Evolutionary conservation across 1,140 invertebrate species (phyloP).

Genomic region (Propsilocerus akamusi): DNA sequence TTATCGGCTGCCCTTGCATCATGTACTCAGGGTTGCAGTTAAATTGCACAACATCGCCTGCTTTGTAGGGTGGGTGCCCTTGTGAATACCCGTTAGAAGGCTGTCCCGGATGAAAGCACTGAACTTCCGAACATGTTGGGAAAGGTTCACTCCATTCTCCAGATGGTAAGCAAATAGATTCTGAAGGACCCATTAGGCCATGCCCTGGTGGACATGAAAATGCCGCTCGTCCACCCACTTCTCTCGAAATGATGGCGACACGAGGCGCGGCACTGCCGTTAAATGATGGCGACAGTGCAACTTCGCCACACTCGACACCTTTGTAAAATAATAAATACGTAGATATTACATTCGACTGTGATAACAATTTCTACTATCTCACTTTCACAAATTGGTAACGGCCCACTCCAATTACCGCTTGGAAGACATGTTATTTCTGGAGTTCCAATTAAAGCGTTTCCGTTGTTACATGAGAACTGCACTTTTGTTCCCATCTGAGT

Average conservation of each 20-base stretch:
- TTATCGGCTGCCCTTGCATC: conserved; percentile 66
- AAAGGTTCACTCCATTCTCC: conserved; percentile 62
- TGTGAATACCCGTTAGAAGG: conserved; percentile 60
- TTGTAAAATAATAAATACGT: conserved; percentile 6
- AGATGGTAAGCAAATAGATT: conserved; percentile 53
- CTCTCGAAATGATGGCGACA: conserved; percentile 47
- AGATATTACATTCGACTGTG: not conserved
- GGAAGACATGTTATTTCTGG: conserved; percentile 51
- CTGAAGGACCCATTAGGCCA: conserved; percentile 48
- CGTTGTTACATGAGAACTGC: conserved; percentile 57
- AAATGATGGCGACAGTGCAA: conserved; percentile 25
- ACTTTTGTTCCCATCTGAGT: conserved; percentile 56
- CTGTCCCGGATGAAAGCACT: conserved; percentile 44
- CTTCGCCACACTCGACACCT: conserved; percentile 59
- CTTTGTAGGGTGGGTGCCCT: conserved; percentile 49
- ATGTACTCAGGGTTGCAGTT: conserved; percentile 74
- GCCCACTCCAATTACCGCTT: conserved; percentile 67
- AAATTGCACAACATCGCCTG: conserved; percentile 67
- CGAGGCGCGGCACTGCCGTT: conserved; percentile 34
- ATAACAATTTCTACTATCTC: conserved; percentile 18
- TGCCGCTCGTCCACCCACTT: conserved; percentile 54
- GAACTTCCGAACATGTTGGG: conserved; percentile 60
- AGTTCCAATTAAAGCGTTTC: conserved; percentile 60
- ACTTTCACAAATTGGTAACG: conserved; percentile 65
- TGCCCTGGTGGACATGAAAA: conserved; percentile 65